These are phyloP conservation scores for Augiades crinisus DNA, from an alignment of 2,888 invertebrate species.

Conservation along the genomic window DNA sequence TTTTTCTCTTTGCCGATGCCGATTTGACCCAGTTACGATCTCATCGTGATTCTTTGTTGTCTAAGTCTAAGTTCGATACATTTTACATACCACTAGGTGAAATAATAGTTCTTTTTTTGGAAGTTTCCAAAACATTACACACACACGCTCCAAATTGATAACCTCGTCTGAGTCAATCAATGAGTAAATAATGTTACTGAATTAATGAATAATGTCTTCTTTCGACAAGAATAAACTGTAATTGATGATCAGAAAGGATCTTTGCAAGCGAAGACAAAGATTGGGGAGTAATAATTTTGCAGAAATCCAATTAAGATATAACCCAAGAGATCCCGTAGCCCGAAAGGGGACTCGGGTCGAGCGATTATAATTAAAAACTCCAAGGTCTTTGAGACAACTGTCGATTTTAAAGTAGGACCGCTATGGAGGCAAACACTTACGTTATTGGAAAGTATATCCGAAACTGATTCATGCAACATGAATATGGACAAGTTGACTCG, in stretches of 20 bases:
- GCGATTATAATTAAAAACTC: constrained; percentile 22
- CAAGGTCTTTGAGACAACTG: constrained; percentile 10
- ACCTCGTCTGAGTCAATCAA: no score
- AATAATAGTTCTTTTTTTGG: no score
- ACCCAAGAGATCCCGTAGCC: constrained; percentile 11
- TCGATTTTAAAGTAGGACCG: background rate
- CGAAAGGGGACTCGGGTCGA: constrained; percentile 8
- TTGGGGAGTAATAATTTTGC: constrained; percentile 15
- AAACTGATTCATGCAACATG: constrained; percentile 36
- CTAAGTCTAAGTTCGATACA: no score
- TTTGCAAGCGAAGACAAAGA: constrained; percentile 8
- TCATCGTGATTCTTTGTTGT: background rate
- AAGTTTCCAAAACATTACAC: no score
- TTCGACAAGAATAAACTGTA: background rate
- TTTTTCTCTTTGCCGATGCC: background rate
- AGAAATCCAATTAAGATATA: constrained; percentile 26
- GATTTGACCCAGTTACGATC: background rate
- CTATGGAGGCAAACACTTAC: constrained; percentile 4
- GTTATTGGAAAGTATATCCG: constrained; percentile 13
- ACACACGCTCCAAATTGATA: no score
- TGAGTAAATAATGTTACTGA: no score
- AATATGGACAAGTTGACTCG: constrained; percentile 60
- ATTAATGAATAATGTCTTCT: no score
- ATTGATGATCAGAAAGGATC: background rate
- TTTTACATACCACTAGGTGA: no score